Evolutionary conservation across 2,797 vertebrate species (phyloP), one percentile per base, ranked within the genome.

Genomic region (Rhynchotus rufescens): DNA sequence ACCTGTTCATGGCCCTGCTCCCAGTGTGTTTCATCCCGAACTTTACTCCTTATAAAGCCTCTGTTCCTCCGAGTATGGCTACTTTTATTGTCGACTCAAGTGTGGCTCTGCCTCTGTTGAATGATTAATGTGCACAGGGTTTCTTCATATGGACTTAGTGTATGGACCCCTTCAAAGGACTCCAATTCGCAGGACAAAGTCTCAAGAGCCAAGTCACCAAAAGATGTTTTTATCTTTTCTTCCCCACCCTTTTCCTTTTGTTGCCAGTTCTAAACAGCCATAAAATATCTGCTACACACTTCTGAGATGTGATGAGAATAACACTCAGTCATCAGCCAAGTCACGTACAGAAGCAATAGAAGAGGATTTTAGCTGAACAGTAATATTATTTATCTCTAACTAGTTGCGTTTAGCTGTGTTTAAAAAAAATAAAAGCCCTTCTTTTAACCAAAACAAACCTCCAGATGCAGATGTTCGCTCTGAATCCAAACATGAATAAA

Each of bases 341-440:
- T 92, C 93, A 95, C 56, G 26, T 94, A 90, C 81, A 76, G 82
- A 91, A 94, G 92, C 44, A 96, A 86, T 30, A 77, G 86, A 85
- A 90, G 40, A 84, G 71, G 49, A 87, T 90, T 95, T 94, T 81
- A 92, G 79, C 80, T 20, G 57, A 89, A 77, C 15, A 76, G 67
- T 88, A 96, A 94, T 90, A 84, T 66, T 84, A 90, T 94, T 96
- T 94, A 79, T 93, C 80, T 67, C 85, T 78, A 66, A 81, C 76
- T 81, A 86, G 84, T 94, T 94, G 71, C 1, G 1, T 90, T 94
- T 87, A 89, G 85, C 71, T 2, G 4, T 3, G 2, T 57, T 92
- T 71, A 16, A 36, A 36, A 36, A 36, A 36, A 36, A n/a, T n/a
- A 36, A 36, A 36, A 9, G 15, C 42, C 88, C 45, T 52, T 68